A percentile compares a stretch with the other conserved stretches of the same genome.
Evolutionary conservation across 1,140 invertebrate species (phyloP).

Genomic region (Schmidtea mediterranea): DNA sequence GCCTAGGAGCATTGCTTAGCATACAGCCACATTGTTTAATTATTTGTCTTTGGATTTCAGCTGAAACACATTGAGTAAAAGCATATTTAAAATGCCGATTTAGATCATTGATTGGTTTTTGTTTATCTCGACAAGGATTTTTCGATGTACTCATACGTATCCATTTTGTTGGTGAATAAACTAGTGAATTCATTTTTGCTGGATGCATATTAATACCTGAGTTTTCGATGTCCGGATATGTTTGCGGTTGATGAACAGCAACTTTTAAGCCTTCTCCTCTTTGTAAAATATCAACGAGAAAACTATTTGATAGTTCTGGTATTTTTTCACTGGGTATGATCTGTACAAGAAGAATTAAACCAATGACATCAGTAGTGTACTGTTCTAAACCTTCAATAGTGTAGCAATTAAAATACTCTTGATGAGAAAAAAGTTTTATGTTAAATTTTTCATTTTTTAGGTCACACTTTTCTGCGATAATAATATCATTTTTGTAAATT

Average conservation of each 20-base stretch:
- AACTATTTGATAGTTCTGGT: not conserved
- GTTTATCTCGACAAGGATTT: not conserved
- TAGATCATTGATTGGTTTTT: not conserved
- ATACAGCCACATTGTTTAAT: constrained; percentile 1
- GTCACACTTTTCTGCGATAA: not conserved
- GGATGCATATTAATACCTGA: constrained; percentile 2
- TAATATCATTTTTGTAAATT: no score
- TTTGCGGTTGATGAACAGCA: not conserved
- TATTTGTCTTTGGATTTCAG: not conserved
- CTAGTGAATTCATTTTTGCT: not conserved
- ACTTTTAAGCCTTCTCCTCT: not conserved
- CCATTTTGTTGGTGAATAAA: not conserved
- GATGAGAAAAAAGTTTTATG: not conserved
- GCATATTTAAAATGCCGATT: not conserved
- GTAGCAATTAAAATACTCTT: constrained; percentile 5
- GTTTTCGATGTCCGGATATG: not conserved
- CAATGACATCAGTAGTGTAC: not conserved
- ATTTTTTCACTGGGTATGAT: not conserved
- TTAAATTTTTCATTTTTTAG: not conserved
- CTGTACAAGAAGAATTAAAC: not conserved
- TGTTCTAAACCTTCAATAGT: not conserved
- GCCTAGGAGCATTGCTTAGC: not conserved
- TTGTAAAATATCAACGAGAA: constrained; percentile 1
- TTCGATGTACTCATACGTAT: not conserved
- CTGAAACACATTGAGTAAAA: not conserved